Base-by-base conservation (phyloP, 2,888 invertebrate genomes). In the Macrosiphum euphorbiae region DNA sequence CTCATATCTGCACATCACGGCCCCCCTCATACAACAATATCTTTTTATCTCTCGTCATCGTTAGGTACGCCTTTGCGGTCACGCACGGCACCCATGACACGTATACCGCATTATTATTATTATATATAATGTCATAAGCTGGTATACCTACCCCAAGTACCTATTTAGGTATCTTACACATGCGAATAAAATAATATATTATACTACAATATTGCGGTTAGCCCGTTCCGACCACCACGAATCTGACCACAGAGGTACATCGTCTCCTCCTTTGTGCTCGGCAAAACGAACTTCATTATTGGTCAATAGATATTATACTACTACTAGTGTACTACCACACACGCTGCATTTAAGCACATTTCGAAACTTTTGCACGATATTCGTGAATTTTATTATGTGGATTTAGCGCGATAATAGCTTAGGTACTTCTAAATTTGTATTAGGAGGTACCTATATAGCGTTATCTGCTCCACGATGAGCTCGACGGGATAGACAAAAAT, bases 61-160 rank as follows among this genome's bases (percentile, higher is more conserved):
- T 44, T 28, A 44, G 44, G 44, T 44, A 86, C 86, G 44, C 86
- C 44, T 86, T 86, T 86, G 86, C 47, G 86, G 86, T 86, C 85
- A 16, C 50, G 50, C n/a, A 1, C n/a, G n/a, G 28, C 44, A 87
- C 86, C 44, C 47, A 50, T 26, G 67, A 16, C n/a, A 67, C 67
- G n/a, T 67, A 44, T 47, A 28, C 28, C 55, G 55, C 28, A 47
- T 47, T 87, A 50, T 87, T 87, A 86, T 86, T 47, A 16, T 13
- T 50, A 13, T 50, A 50, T 55, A 20, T n/a, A 50, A 10, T 52
- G 35, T 5, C 5, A 52, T 20, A 87, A 26, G 28, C 7, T 7
- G 5, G 8, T 44, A 44, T 13, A 28, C 47, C n/a, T n/a, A n/a
- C n/a, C n/a, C n/a, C 85, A 8, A 41, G 24, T 85, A 85, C 8